A percentile compares a stretch with the other conserved stretches of the same genome.
Conservation (phyloP, 2,888 invertebrate species). For the Amorpha juglandis region DNA sequence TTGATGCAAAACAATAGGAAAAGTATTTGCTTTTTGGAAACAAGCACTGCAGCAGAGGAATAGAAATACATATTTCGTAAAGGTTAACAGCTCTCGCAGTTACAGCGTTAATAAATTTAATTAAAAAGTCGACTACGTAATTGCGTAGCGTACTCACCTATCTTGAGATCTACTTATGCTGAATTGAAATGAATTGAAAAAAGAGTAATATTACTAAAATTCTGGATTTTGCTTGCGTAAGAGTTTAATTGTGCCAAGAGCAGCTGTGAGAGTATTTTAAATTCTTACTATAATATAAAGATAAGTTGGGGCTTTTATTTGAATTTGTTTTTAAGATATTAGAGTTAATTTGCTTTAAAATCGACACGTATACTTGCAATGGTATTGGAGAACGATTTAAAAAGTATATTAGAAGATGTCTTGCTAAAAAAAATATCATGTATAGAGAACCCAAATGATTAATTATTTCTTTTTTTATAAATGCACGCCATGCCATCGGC, state of each 20-base stretch:
- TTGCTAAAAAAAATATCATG: no score
- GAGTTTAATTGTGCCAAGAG: constrained; percentile 5
- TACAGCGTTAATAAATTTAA: constrained; percentile 9
- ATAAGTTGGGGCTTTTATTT: not conserved
- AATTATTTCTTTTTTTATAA: no score
- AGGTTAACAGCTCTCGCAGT: constrained; percentile 2
- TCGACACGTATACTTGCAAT: not conserved
- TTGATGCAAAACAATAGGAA: not conserved
- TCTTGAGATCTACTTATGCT: constrained; percentile 21
- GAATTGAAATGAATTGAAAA: constrained; percentile 13
- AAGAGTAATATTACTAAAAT: constrained; percentile 32
- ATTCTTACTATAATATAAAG: not conserved
- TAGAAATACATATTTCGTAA: not conserved
- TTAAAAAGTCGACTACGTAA: constrained; percentile 15
- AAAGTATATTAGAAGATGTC: no score
- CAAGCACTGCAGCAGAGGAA: constrained; percentile 1
- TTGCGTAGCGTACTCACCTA: constrained; percentile 20
- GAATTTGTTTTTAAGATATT: not conserved
- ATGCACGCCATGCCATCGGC: no score
- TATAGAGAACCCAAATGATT: no score
- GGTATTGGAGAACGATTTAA: not conserved
- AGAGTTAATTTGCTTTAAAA: not conserved
- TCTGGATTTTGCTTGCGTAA: constrained; percentile 19
- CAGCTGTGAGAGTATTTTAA: not conserved
- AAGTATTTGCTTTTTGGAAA: not conserved